Conservation (phyloP, 2,888 invertebrate species). For the Yponomeuta sedellus region DNA sequence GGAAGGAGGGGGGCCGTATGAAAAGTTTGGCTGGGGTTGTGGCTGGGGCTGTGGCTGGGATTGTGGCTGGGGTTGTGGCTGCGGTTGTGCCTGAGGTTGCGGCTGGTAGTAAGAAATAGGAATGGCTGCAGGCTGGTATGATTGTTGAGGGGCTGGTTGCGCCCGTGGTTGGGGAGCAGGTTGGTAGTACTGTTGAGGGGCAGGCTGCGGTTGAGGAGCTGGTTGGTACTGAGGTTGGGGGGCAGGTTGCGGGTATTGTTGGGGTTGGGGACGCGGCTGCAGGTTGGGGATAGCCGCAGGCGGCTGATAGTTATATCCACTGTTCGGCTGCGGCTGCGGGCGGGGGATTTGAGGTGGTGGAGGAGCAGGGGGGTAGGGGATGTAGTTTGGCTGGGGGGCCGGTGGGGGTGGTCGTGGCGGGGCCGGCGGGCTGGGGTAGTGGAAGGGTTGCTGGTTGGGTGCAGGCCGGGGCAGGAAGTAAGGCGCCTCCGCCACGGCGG, state of each 20-base stretch:
- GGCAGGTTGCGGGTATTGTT: conserved; percentile 17
- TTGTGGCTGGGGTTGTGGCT: conserved; percentile 22
- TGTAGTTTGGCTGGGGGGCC: conserved; percentile 22
- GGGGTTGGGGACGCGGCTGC: conserved; percentile 23
- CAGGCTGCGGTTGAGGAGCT: conserved; percentile 19
- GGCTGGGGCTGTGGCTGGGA: conserved; percentile 21
- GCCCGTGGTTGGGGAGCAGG: conserved; percentile 13
- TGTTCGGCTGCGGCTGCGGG: conserved; percentile 19
- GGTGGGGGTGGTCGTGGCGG: conserved; percentile 30
- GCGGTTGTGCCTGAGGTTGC: conserved; percentile 26
- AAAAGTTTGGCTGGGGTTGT: background rate
- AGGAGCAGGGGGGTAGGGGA: conserved; percentile 20
- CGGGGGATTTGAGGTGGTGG: conserved; percentile 19
- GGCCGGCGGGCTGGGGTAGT: conserved; percentile 33
- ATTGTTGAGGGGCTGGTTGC: conserved; percentile 7
- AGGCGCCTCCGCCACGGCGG: conserved; percentile 57
- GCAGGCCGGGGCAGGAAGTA: conserved; percentile 59
- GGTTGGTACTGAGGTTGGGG: conserved; percentile 24
- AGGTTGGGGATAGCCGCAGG: conserved; percentile 18
- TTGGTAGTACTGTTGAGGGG: conserved; percentile 7
- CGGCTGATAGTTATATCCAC: conserved; percentile 20
- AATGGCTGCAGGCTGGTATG: conserved; percentile 5
- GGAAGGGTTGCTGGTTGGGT: conserved; percentile 40
- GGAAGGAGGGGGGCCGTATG: background rate
- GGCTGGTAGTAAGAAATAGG: conserved; percentile 6